phyloP scores from a whole-genome alignment of 2,888 invertebrate species.

The Cryptocheilus praepositus region DNA sequence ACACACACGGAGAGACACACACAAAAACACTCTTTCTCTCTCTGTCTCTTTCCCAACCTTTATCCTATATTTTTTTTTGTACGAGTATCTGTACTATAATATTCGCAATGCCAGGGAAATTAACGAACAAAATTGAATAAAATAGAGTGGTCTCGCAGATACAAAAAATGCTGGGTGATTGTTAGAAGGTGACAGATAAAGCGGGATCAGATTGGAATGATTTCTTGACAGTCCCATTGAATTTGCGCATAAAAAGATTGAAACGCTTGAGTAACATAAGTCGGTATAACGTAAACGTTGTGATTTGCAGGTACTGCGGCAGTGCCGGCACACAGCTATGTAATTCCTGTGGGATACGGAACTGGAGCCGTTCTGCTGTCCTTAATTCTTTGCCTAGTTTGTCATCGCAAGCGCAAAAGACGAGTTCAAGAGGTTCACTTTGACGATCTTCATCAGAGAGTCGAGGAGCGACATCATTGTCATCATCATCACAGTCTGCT shows the following conservation, averaged over 20 bases:
- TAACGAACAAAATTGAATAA: no score
- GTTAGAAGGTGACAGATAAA: no score
- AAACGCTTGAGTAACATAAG: no score
- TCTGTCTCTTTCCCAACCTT: constrained; percentile 1
- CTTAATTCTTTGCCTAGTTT: constrained; percentile 77
- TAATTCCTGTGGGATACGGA: constrained; percentile 75
- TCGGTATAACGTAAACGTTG: constrained; percentile 22
- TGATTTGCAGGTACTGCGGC: constrained; percentile 73
- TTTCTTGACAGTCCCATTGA: no score
- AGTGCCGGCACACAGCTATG: constrained; percentile 79
- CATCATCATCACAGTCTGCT: constrained; percentile 63
- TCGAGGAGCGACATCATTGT: constrained; percentile 65
- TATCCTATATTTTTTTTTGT: background rate
- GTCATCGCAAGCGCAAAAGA: constrained; percentile 76
- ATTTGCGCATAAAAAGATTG: no score
- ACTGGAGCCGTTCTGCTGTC: constrained; percentile 75
- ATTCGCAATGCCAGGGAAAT: no score
- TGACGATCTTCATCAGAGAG: constrained; percentile 63
- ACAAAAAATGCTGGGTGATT: no score
- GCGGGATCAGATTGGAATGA: no score
- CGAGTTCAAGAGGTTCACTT: constrained; percentile 63
- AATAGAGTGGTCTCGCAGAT: no score
- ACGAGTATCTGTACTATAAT: no score
- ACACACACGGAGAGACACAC: no score
- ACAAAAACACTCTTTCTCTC: constrained; percentile 19